phyloP scores from a whole-genome alignment of 2,797 vertebrate species.

The Girardinus metallicus region DNA sequence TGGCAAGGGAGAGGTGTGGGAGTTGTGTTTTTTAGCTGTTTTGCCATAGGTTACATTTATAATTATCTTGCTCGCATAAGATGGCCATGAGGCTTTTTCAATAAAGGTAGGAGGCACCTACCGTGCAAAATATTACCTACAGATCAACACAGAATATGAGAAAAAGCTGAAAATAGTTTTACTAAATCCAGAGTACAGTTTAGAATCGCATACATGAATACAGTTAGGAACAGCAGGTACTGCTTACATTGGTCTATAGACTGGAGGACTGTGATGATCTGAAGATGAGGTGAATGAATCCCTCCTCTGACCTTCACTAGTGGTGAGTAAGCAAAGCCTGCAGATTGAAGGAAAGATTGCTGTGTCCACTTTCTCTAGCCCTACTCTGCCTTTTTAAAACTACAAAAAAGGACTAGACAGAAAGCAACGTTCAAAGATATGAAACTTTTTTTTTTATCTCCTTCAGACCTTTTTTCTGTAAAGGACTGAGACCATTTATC shows the following conservation, averaged over 20 bases:
- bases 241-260: constrained; percentile 38
- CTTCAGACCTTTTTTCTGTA: constrained; percentile 55
- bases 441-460: constrained; percentile 61
- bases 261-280: constrained; percentile 49
- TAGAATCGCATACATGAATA: constrained; percentile 53
- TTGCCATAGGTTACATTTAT: constrained; percentile 80
- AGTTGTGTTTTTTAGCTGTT: constrained; percentile 77
- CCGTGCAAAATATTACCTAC: constrained; percentile 68
- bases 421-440: constrained; percentile 65
- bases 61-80: constrained; percentile 79
- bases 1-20: constrained; percentile 74
- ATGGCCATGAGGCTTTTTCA: constrained; percentile 75
- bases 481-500: constrained; percentile 73
- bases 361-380: constrained; percentile 61
- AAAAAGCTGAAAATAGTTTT: constrained; percentile 43
- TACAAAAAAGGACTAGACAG: constrained; percentile 73
- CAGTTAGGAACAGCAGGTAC: constrained; percentile 37
- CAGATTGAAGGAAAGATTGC: constrained; percentile 68
- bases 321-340: constrained; percentile 74
- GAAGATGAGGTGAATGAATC: constrained; percentile 74
- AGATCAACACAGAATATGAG: constrained; percentile 68
- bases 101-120: constrained; percentile 77
- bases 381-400: constrained; percentile 75
- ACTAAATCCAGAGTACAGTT: constrained; percentile 39
- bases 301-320: constrained; percentile 73